A percentile compares a stretch with the other conserved stretches of the same genome.
These are phyloP conservation scores for Mustela nigripes DNA, from an alignment of 2,113 vertebrate genomes.

Conservation along the genomic window DNA sequence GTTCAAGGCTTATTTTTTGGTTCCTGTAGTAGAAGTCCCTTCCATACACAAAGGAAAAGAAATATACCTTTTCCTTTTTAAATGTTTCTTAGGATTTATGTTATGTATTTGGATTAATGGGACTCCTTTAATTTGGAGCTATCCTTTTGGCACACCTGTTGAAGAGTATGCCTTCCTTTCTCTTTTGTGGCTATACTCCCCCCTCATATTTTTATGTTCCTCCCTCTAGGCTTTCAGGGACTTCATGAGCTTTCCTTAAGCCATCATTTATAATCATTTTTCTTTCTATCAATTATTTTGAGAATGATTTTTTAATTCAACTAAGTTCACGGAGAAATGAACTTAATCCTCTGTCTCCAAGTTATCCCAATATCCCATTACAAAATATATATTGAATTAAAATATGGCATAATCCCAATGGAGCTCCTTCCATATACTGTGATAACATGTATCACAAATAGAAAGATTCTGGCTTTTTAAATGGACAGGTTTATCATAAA, in stretches of 20 bases:
- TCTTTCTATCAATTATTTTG: not conserved
- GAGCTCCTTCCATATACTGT: not conserved
- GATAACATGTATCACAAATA: not conserved
- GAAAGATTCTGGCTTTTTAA: constrained; percentile 12
- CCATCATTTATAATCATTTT: not conserved
- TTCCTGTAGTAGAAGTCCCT: not conserved
- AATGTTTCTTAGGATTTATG: not conserved
- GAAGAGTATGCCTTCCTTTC: not conserved
- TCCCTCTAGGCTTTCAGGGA: not conserved
- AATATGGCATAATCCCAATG: not conserved
- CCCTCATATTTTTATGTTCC: not conserved
- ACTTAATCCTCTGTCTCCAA: not conserved
- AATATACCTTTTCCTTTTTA: not conserved
- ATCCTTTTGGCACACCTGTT: not conserved
- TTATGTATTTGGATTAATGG: not conserved
- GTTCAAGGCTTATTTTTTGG: not conserved
- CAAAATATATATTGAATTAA: not conserved
- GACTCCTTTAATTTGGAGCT: not conserved
- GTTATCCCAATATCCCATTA: not conserved
- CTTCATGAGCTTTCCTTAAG: not conserved
- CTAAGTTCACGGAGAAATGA: not conserved
- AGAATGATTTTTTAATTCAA: not conserved
- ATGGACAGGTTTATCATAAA: constrained; percentile 36
- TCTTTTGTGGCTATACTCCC: not conserved
- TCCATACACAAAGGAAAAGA: not conserved